Percentiles rank a stretch among this genome's conserved stretches.
Evolutionary conservation across 2,797 vertebrate genomes (phyloP).

Genomic region (Urophycis tenuis): DNA sequence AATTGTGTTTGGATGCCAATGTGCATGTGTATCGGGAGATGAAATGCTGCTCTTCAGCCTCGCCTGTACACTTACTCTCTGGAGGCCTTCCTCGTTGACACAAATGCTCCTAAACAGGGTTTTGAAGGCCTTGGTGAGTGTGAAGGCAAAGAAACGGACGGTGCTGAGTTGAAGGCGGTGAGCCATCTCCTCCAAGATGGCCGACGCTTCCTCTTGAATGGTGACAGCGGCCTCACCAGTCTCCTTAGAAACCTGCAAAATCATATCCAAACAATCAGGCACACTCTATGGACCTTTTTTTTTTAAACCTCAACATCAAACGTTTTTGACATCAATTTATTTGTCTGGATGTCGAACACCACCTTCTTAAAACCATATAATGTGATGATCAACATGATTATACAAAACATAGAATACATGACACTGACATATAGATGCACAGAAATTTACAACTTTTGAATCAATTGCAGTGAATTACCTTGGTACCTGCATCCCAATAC

Average conservation of each 20-base stretch:
- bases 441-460: background rate
- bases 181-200: conserved; percentile 94
- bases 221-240: conserved; percentile 69
- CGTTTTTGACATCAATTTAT: background rate
- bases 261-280: background rate
- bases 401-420: background rate
- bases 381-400: background rate
- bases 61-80: conserved; percentile 77
- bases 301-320: background rate
- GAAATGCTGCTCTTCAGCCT: background rate
- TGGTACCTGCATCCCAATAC: background rate
- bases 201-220: conserved; percentile 75
- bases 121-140: conserved; percentile 89
- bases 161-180: conserved; percentile 82
- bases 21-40: background rate
- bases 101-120: conserved; percentile 83
- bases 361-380: background rate
- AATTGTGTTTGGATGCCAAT: background rate
- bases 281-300: background rate
- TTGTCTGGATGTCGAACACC: background rate
- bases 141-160: conserved; percentile 87
- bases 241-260: conserved; percentile 76
- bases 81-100: conserved; percentile 95
- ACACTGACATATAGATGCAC: background rate
- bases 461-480: background rate